Conservation (phyloP, 2,888 invertebrate species). For the Eupithecia vulgata region DNA sequence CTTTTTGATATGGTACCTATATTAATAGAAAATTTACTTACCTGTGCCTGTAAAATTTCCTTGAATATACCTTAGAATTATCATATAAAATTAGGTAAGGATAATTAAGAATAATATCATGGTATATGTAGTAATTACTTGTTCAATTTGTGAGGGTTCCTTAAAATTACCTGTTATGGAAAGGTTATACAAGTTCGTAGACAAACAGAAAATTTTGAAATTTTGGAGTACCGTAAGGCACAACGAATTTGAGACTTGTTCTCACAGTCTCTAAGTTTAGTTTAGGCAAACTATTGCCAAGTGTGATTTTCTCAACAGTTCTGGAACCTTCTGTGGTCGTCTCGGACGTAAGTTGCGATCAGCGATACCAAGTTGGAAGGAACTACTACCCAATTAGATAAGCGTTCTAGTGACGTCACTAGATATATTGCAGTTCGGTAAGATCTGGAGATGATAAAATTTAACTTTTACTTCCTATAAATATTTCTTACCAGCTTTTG, state of each 20-base stretch:
- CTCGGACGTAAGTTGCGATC: constrained; percentile 41
- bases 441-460: not conserved
- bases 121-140: not conserved
- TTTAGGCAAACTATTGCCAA: not conserved
- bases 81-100: not conserved
- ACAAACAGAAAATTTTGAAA: not conserved
- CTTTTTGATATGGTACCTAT: too few relatives aligned
- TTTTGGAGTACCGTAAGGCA: too few relatives aligned
- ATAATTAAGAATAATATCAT: not conserved
- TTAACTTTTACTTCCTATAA: too few relatives aligned
- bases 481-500: too few relatives aligned
- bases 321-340: constrained; percentile 8
- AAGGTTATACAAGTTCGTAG: not conserved
- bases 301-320: constrained; percentile 3
- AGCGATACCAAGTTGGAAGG: constrained; percentile 40
- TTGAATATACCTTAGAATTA: not conserved
- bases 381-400: constrained; percentile 44
- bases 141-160: not conserved
- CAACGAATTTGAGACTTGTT: not conserved
- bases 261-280: not conserved
- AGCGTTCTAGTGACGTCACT: constrained; percentile 38
- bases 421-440: constrained; percentile 37
- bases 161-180: not conserved
- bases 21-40: not conserved
- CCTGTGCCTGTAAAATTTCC: not conserved